Evolutionary conservation across 2,797 vertebrate species (phyloP).

Genomic region (Rhynchonycteris naso): DNA sequence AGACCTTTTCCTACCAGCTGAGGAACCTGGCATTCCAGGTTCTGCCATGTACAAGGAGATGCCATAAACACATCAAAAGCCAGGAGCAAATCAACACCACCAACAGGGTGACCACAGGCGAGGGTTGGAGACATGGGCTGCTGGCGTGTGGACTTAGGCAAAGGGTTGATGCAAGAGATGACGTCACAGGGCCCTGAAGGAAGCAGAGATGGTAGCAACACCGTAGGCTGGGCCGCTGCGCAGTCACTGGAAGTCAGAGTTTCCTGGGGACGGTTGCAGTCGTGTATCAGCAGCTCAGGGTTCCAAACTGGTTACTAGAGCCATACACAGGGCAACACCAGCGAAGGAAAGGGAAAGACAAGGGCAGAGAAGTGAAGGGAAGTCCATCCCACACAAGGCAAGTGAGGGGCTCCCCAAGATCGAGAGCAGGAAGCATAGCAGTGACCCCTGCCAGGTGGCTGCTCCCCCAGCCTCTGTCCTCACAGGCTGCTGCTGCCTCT

Average conservation of each 20-base stretch:
- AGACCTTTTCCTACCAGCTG: background rate
- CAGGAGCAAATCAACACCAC: background rate
- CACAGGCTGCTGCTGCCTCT: background rate
- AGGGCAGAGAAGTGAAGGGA: background rate
- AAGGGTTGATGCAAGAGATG: background rate
- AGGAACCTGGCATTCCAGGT: background rate
- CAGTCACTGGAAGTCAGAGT: background rate
- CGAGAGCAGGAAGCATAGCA: background rate
- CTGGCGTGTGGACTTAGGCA: background rate
- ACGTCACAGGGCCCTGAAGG: background rate
- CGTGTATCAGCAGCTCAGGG: background rate
- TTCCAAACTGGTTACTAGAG: background rate
- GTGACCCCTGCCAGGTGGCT: background rate
- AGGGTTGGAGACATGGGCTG: background rate
- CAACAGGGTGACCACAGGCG: background rate
- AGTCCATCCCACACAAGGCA: background rate
- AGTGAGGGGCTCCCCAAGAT: background rate
- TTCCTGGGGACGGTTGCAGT: background rate
- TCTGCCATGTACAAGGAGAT: background rate
- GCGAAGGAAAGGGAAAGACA: background rate
- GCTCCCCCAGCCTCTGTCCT: background rate
- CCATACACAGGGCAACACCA: background rate
- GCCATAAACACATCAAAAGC: background rate
- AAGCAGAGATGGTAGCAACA: background rate
- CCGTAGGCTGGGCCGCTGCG: background rate